phyloP scores from a whole-genome alignment of 2,888 invertebrate species.

The Agrochola circellaris region DNA sequence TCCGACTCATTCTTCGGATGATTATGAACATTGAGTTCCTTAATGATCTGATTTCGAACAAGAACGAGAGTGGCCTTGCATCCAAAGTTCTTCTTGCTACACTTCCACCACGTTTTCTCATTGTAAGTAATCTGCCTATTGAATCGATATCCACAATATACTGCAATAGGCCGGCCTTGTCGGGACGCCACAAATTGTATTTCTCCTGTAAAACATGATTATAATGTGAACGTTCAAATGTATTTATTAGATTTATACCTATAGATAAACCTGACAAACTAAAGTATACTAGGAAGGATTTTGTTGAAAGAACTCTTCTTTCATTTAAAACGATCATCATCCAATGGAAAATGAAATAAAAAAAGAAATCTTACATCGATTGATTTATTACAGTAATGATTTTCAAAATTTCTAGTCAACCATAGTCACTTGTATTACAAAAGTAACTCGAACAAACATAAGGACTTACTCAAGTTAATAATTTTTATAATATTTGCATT shows the following conservation, averaged over 20 bases:
- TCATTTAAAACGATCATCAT: background rate
- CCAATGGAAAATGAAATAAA: background rate
- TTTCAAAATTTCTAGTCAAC: background rate
- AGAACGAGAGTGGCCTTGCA: constrained; percentile 73
- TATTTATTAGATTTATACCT: background rate
- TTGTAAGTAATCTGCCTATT: constrained; percentile 24
- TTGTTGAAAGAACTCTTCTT: background rate
- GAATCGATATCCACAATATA: constrained; percentile 40
- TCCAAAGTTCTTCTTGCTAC: constrained; percentile 60
- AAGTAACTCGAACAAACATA: too few relatives aligned
- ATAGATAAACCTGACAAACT: background rate
- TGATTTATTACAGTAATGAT: background rate
- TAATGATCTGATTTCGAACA: constrained; percentile 16
- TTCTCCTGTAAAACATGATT: constrained; percentile 20
- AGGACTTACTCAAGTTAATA: too few relatives aligned
- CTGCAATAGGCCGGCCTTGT: constrained; percentile 32
- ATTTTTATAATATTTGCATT: too few relatives aligned
- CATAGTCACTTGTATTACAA: too few relatives aligned
- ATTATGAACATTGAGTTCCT: constrained; percentile 12
- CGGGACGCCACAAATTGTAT: constrained; percentile 29
- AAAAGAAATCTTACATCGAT: background rate
- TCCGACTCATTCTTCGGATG: background rate
- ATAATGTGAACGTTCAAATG: background rate
- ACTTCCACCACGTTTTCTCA: constrained; percentile 48
- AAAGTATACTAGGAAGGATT: background rate